Conservation (phyloP, 2,797 vertebrate species). For the Platyrinchus mystaceus region DNA sequence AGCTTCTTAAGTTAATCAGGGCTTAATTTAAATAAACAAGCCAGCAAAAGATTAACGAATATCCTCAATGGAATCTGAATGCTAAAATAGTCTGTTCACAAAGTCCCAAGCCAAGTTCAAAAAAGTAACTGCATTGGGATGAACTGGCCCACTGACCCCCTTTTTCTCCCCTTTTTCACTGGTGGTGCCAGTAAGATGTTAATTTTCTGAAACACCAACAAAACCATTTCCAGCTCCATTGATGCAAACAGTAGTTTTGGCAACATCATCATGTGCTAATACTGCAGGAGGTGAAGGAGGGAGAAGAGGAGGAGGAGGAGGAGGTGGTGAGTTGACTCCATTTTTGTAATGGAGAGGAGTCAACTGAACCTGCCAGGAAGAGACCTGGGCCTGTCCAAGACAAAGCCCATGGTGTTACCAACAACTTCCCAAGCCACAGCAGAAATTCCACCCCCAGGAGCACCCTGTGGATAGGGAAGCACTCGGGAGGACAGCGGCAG, state of each 20-base stretch:
- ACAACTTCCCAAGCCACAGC: neutral
- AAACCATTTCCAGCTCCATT: neutral
- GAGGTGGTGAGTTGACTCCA: neutral
- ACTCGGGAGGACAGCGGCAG: neutral
- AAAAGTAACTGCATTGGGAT: neutral
- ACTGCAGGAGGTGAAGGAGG: neutral
- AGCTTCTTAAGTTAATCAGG: constrained; percentile 49
- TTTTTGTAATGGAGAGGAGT: neutral
- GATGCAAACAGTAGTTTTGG: neutral
- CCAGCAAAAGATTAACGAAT: constrained; percentile 6
- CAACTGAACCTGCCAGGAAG: neutral
- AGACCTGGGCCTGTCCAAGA: neutral
- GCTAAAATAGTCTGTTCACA: neutral
- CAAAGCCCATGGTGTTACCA: rapidly evolving
- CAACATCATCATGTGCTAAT: neutral
- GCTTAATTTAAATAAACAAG: constrained; percentile 48
- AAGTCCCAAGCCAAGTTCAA: neutral
- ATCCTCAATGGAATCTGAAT: neutral
- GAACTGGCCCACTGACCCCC: neutral
- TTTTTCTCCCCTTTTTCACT: neutral
- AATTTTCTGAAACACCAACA: neutral
- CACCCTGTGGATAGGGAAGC: rapidly evolving
- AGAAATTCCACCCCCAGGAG: neutral
- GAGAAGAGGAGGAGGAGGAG: neutral
- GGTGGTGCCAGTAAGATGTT: too few species aligned